Percentiles rank a stretch among this genome's conserved stretches.
Conservation (phyloP, 2,888 invertebrate genomes). For the Apamea anceps region DNA sequence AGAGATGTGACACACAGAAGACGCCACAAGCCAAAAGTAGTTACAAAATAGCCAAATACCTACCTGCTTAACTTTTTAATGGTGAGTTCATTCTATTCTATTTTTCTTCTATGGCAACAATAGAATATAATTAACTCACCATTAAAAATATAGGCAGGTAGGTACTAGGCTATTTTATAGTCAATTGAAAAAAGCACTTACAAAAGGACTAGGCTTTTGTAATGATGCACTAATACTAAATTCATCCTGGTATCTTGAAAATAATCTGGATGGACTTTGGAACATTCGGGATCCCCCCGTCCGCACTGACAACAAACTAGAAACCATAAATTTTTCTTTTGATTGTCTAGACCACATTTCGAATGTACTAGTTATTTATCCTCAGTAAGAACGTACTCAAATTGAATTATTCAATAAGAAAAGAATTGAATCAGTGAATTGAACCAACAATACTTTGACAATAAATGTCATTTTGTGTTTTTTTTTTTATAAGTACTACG, state of each 20-base stretch:
- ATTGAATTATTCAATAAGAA: not conserved
- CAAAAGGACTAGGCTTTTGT: slow-evolving; percentile 83
- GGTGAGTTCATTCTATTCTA: no score
- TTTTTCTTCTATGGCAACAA: no score
- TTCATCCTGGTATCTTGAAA: slow-evolving; percentile 71
- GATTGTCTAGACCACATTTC: slow-evolving; percentile 3
- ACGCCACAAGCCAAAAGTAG: no score
- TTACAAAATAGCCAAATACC: no score
- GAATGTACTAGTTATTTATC: no score
- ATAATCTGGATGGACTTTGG: slow-evolving; percentile 74
- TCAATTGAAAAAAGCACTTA: slow-evolving; percentile 53
- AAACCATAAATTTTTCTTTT: slow-evolving; percentile 10
- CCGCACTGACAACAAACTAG: slow-evolving; percentile 16
- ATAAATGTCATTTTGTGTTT: slow-evolving; percentile 1
- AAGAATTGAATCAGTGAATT: not conserved
- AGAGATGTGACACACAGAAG: no score
- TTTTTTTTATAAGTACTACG: not conserved
- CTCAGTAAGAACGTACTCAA: not conserved
- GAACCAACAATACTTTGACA: slow-evolving; percentile 10
- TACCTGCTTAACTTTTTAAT: no score
- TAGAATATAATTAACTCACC: no score
- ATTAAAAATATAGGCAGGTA: not conserved
- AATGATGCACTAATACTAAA: slow-evolving; percentile 63
- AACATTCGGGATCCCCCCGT: not conserved
- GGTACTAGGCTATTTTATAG: not conserved